Conservation (phyloP, 1,140 invertebrate genomes). For the Aricia agestis region DNA sequence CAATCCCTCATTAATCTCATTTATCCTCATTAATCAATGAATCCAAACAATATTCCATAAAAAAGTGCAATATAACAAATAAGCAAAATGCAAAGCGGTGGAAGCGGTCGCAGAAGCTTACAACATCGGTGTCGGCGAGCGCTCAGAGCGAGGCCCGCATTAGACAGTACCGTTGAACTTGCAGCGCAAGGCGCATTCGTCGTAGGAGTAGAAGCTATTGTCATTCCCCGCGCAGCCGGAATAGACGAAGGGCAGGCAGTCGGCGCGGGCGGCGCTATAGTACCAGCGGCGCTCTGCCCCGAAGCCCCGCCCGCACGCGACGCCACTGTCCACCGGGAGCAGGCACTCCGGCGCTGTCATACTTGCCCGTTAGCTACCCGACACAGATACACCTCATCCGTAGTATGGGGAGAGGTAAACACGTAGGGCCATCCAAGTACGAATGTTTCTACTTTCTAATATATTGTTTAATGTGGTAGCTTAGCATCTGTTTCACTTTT, state of each 20-base stretch:
- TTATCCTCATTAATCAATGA: no score
- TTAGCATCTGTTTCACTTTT: no score
- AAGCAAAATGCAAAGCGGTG: background rate
- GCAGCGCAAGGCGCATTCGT: constrained; percentile 84
- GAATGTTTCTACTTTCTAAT: no score
- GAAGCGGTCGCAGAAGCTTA: background rate
- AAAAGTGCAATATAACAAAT: no score
- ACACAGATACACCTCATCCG: background rate
- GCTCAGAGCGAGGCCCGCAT: constrained; percentile 9
- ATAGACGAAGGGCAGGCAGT: constrained; percentile 85
- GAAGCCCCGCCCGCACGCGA: constrained; percentile 25
- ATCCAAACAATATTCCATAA: no score
- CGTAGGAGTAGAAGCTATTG: constrained; percentile 85
- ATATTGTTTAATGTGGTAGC: no score
- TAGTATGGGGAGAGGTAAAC: no score
- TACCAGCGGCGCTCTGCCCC: constrained; percentile 44
- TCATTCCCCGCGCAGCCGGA: constrained; percentile 91
- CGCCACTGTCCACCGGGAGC: constrained; percentile 40
- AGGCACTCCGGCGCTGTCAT: constrained; percentile 35
- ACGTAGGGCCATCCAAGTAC: no score
- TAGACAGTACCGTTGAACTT: constrained; percentile 44
- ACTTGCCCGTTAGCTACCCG: constrained; percentile 9
- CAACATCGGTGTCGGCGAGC: background rate
- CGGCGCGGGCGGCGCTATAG: constrained; percentile 44
- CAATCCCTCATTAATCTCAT: no score